These are phyloP conservation scores for Hypena proboscidalis DNA, from an alignment of 2,888 invertebrate genomes.

Conservation along the genomic window DNA sequence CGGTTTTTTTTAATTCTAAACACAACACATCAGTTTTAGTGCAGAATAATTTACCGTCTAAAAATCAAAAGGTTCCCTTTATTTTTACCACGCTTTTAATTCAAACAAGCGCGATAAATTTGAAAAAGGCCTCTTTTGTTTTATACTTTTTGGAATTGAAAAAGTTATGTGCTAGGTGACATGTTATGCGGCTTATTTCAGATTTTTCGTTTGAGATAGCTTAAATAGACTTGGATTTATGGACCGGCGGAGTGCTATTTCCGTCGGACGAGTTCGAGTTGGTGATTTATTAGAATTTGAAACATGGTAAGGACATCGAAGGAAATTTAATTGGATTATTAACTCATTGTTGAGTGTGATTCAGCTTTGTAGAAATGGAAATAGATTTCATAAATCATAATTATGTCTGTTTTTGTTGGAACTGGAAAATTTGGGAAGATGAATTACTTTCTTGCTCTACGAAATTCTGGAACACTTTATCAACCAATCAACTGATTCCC, in stretches of 20 bases:
- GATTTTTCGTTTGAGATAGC: slow-evolving; percentile 81
- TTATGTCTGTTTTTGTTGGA: slow-evolving; percentile 53
- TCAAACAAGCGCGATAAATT: slow-evolving; percentile 32
- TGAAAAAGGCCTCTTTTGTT: slow-evolving; percentile 32
- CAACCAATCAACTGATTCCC: slow-evolving; percentile 7
- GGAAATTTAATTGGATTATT: slow-evolving; percentile 83
- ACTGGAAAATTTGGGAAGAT: slow-evolving; percentile 46
- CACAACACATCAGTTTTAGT: slow-evolving; percentile 2
- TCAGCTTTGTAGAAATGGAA: slow-evolving; percentile 60
- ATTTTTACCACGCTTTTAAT: slow-evolving; percentile 12
- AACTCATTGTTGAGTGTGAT: slow-evolving; percentile 69
- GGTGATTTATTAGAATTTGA: slow-evolving; percentile 83
- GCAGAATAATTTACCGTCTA: neutral
- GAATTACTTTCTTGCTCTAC: slow-evolving; percentile 42
- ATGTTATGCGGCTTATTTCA: slow-evolving; percentile 75
- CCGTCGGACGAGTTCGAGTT: slow-evolving; percentile 76
- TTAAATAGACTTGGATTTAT: slow-evolving; percentile 84
- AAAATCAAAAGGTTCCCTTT: slow-evolving; percentile 3
- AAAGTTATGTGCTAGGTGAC: slow-evolving; percentile 62
- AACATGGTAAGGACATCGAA: slow-evolving; percentile 78
- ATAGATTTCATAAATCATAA: slow-evolving; percentile 60
- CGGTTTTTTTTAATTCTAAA: too few relatives aligned
- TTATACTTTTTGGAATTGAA: slow-evolving; percentile 50
- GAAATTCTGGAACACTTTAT: slow-evolving; percentile 11
- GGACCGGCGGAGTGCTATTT: slow-evolving; percentile 81